Conservation (phyloP, 2,888 invertebrate species). For the Stenodema calcarata region DNA sequence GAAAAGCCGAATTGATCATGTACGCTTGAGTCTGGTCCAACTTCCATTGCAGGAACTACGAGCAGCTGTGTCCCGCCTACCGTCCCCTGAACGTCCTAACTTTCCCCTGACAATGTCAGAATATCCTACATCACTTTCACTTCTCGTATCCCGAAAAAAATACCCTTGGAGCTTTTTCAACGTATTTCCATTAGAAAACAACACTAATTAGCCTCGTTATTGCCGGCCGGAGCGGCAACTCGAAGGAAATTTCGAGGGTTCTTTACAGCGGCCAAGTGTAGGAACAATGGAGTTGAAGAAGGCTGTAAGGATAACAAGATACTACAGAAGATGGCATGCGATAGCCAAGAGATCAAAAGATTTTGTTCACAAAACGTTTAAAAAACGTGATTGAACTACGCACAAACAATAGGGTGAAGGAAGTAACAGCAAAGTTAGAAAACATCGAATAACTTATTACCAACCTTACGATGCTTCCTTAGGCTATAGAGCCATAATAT, state of each 20-base stretch:
- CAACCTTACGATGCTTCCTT: too few species aligned
- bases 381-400: not conserved
- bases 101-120: not conserved
- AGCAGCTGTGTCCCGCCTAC: not conserved
- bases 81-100: not conserved
- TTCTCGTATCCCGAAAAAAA: not conserved
- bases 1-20: too few species aligned
- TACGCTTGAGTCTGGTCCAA: too few species aligned
- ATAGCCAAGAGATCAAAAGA: not conserved
- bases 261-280: not conserved
- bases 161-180: not conserved
- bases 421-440: too few species aligned
- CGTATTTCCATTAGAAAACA: slow-evolving; percentile 8
- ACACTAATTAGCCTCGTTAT: not conserved
- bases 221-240: not conserved
- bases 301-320: not conserved
- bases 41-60: too few species aligned
- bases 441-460: too few species aligned
- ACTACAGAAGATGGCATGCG: not conserved
- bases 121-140: slow-evolving; percentile 17
- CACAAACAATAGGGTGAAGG: too few species aligned
- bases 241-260: not conserved
- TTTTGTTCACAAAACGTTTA: not conserved
- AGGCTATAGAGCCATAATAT: too few species aligned
- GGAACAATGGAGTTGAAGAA: not conserved